These are phyloP conservation scores for Melangyna quadrimaculata DNA, from an alignment of 2,888 invertebrate species.

Conservation along the genomic window DNA sequence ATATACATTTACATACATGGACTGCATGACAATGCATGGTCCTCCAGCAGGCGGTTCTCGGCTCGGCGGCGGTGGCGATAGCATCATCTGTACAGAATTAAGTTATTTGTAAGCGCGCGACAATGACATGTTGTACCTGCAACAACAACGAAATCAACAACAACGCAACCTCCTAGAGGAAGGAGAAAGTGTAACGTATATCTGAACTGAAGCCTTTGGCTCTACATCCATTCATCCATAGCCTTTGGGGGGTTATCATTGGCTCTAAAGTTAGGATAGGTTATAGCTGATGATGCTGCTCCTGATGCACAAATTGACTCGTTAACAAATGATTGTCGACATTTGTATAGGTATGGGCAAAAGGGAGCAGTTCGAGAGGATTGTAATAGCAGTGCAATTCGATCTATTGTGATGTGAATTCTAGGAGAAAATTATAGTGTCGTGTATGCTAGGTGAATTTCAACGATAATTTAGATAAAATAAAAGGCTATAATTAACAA, in stretches of 20 bases:
- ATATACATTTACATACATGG: background rate
- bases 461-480: background rate
- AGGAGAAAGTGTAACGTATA: conserved; percentile 54
- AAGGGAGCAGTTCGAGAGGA: conserved; percentile 11
- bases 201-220: background rate
- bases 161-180: background rate
- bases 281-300: background rate
- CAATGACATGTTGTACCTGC: conserved; percentile 39
- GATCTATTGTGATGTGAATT: conserved; percentile 48
- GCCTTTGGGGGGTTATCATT: conserved; percentile 48
- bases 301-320: conserved; percentile 58
- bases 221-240: conserved; percentile 1
- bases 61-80: conserved; percentile 2
- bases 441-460: conserved; percentile 12
- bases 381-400: conserved; percentile 19
- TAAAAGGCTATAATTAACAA: no score
- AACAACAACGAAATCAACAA: conserved; percentile 18
- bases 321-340: conserved; percentile 63
- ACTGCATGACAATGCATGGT: conserved; percentile 58
- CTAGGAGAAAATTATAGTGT: conserved; percentile 11
- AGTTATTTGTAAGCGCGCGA: conserved; percentile 64
- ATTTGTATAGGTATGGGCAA: conserved; percentile 42
- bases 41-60: conserved; percentile 25
- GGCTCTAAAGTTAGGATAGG: background rate
- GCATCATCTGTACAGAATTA: conserved; percentile 58